Percentiles rank a stretch among this genome's conserved stretches.
Evolutionary conservation across 2,797 vertebrate genomes (phyloP).

Genomic region (Rhabdophis nuchalis): DNA sequence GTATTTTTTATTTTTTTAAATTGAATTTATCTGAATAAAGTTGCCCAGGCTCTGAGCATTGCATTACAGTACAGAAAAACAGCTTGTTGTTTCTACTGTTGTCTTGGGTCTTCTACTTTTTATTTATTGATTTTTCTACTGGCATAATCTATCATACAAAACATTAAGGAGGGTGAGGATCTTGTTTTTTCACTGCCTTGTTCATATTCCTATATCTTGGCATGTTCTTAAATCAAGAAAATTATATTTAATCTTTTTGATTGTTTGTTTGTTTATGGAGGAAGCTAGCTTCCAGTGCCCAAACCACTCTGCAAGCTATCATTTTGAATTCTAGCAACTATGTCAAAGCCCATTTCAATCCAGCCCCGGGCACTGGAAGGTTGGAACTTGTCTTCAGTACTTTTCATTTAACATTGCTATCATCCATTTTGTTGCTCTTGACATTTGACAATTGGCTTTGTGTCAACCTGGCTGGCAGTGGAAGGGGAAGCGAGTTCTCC

Average conservation of each 20-base stretch:
- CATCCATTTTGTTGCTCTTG: constrained; percentile 34
- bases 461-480: constrained; percentile 36
- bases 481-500: constrained; percentile 31
- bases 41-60: constrained; percentile 20
- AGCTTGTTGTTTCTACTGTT: constrained; percentile 21
- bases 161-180: constrained; percentile 10
- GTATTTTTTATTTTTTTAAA: not conserved
- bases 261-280: not conserved
- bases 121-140: constrained; percentile 39
- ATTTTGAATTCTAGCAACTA: constrained; percentile 39
- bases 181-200: constrained; percentile 18
- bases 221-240: constrained; percentile 37
- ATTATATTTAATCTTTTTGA: not conserved
- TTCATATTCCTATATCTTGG: not conserved
- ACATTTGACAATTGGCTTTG: constrained; percentile 41
- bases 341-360: constrained; percentile 40
- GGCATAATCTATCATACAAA: constrained; percentile 30
- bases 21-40: not conserved
- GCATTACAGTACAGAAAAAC: constrained; percentile 34
- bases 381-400: constrained; percentile 9
- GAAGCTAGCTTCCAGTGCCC: constrained; percentile 28
- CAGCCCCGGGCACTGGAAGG: constrained; percentile 4
- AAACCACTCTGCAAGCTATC: constrained; percentile 30
- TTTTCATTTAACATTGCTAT: constrained; percentile 12
- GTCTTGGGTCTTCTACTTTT: constrained; percentile 40